Percentiles rank a stretch among this genome's conserved stretches.
Conservation (phyloP, 2,888 invertebrate genomes). For the Xylota sylvarum region DNA sequence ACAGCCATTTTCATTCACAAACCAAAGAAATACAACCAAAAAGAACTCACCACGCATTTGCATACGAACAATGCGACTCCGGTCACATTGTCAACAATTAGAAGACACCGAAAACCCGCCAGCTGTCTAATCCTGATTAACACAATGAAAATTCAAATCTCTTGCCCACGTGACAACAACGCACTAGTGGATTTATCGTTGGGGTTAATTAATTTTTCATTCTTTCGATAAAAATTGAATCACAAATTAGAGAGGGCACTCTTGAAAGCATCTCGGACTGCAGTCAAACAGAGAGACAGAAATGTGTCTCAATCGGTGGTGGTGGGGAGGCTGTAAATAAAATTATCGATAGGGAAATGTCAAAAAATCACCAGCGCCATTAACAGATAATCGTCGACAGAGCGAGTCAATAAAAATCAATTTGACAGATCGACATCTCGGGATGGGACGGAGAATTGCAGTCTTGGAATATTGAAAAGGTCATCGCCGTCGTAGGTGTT, state of each 20-base stretch:
- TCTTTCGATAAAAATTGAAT: constrained; percentile 28
- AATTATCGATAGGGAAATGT: constrained; percentile 24
- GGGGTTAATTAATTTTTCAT: constrained; percentile 17
- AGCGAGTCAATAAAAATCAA: constrained; percentile 41
- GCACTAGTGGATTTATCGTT: no score
- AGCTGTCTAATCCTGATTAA: constrained; percentile 55
- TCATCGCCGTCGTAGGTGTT: constrained; percentile 35
- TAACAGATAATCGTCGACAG: not conserved
- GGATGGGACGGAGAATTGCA: constrained; percentile 1
- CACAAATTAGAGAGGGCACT: not conserved
- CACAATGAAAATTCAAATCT: constrained; percentile 52
- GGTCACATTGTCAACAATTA: constrained; percentile 41
- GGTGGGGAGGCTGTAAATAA: constrained; percentile 3
- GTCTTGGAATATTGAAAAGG: constrained; percentile 38
- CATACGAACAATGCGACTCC: constrained; percentile 25
- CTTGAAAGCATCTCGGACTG: not conserved
- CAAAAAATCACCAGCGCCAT: constrained; percentile 12
- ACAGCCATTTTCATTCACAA: constrained; percentile 12
- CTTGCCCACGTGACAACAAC: constrained; percentile 64
- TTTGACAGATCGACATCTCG: constrained; percentile 34
- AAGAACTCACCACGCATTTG: constrained; percentile 9
- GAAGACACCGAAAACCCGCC: constrained; percentile 4
- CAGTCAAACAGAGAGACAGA: not conserved
- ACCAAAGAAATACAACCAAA: not conserved
- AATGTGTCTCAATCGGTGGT: not conserved